Base-by-base conservation (phyloP, 2,888 invertebrate genomes). In the Caenorhabditis auriculariae region DNA sequence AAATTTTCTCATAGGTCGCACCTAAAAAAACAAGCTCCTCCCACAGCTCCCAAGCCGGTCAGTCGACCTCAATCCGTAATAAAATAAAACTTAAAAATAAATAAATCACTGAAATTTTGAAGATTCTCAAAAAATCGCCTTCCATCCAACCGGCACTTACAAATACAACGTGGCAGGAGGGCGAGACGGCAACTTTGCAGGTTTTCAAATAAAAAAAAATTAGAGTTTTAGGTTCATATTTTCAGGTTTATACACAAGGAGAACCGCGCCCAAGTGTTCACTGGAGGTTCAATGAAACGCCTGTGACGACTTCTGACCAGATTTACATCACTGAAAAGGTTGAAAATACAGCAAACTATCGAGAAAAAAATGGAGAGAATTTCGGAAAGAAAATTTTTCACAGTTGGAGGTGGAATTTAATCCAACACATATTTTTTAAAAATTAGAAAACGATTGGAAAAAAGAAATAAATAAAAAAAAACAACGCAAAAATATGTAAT, bases 271-370 rank as follows among this genome's bases (percentile, higher is more conserved):
- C 81, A 17, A 39, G 49, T 23, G 74, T 81, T n/a, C 60, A 69
- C 24, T 81, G 81, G 81, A 72, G 58, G 27, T 69, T 74, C 58
- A 73, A 82, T 46, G 75, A 75, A 12, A 47, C 48, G 3, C 75
- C 74, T 9, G 53, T 81, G 5, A 54, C 46, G 23, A 45, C 63
- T 2, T 54, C 66, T 0, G 45, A 29, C 17, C 60, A 74, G 27
- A 46, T 72, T 7, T 56, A 66, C n/a, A 60, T 75, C 24, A 49
- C 51, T 9, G 51, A 54, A 27, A 54, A 46, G 27, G 57, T 56
- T 9, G n/a, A n/a, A n/a, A n/a, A n/a, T n/a, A n/a, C n/a, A n/a
- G n/a, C n/a, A n/a, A n/a, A n/a, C n/a, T n/a, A n/a, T n/a, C n/a
- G n/a, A n/a, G n/a, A n/a, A n/a, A n/a, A n/a, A n/a, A n/a, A n/a